These are phyloP conservation scores for Tetranychus cinnabarinus DNA, from an alignment of 1,140 invertebrate species.

Conservation along the genomic window DNA sequence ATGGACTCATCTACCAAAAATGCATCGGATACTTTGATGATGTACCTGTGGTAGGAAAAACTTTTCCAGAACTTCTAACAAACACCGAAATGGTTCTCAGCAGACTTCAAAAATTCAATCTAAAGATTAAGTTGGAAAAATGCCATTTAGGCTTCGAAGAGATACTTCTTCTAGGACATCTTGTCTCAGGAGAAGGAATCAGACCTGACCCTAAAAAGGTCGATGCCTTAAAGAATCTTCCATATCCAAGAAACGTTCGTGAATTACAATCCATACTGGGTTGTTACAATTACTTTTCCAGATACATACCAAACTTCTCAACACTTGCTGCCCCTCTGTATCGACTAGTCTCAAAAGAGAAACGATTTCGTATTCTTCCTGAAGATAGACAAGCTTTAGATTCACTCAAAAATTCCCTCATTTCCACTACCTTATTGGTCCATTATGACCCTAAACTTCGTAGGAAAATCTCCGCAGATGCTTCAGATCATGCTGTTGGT, in stretches of 20 bases:
- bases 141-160: constrained; percentile 6
- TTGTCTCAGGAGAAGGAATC: constrained; percentile 17
- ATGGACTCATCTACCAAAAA: not conserved
- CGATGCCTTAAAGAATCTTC: constrained; percentile 2
- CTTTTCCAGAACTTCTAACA: constrained; percentile 10
- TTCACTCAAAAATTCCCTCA: not conserved
- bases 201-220: constrained; percentile 4
- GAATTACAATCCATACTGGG: constrained; percentile 9
- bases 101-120: not conserved
- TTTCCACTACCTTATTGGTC: not conserved
- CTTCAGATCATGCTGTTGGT: not conserved
- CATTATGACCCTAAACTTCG: not conserved
- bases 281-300: constrained; percentile 4
- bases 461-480: not conserved
- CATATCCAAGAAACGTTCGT: constrained; percentile 2
- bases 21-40: constrained; percentile 15
- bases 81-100: not conserved
- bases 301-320: constrained; percentile 15
- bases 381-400: not conserved
- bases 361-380: not conserved
- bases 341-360: not conserved
- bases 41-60: constrained; percentile 11
- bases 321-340: constrained; percentile 10
- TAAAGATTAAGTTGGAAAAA: constrained; percentile 11
- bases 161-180: constrained; percentile 13